These are phyloP conservation scores for Oenanthe melanoleuca DNA, from an alignment of 2,113 vertebrate species.

Conservation along the genomic window DNA sequence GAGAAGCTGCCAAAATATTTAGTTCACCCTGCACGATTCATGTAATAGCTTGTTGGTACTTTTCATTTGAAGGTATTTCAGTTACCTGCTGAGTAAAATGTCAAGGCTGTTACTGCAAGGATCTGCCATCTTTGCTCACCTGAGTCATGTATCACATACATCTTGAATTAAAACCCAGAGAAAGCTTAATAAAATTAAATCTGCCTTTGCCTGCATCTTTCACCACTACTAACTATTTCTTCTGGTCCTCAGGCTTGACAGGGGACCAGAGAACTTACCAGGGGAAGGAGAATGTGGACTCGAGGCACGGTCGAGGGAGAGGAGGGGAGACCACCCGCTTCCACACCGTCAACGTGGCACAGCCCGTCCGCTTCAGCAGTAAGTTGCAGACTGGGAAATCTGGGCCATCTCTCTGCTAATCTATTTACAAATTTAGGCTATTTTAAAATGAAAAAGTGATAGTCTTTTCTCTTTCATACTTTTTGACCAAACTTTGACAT, in stretches of 20 bases:
- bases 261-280: slow-evolving; percentile 85
- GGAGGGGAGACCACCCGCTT: slow-evolving; percentile 76
- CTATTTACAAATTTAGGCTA: not conserved
- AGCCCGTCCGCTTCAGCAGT: slow-evolving; percentile 96
- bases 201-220: not conserved
- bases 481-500: not conserved
- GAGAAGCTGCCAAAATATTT: not conserved
- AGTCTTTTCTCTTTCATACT: not conserved
- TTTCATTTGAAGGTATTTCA: not conserved
- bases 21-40: not conserved
- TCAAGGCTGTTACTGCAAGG: not conserved
- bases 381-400: slow-evolving; percentile 79
- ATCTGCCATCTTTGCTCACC: not conserved
- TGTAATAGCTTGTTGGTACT: not conserved
- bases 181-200: not conserved
- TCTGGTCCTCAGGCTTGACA: slow-evolving; percentile 76
- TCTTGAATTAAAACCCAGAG: not conserved
- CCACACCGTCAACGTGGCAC: slow-evolving; percentile 83
- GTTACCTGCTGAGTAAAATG: not conserved
- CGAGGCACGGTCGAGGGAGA: slow-evolving; percentile 65
- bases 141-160: not conserved
- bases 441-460: not conserved
- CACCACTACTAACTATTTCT: not conserved
- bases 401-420: not conserved
- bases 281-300: slow-evolving; percentile 82